A percentile compares a stretch with the other conserved stretches of the same genome.
These are phyloP conservation scores for Aphis gossypii DNA, from an alignment of 1,140 invertebrate species.

Conservation along the genomic window DNA sequence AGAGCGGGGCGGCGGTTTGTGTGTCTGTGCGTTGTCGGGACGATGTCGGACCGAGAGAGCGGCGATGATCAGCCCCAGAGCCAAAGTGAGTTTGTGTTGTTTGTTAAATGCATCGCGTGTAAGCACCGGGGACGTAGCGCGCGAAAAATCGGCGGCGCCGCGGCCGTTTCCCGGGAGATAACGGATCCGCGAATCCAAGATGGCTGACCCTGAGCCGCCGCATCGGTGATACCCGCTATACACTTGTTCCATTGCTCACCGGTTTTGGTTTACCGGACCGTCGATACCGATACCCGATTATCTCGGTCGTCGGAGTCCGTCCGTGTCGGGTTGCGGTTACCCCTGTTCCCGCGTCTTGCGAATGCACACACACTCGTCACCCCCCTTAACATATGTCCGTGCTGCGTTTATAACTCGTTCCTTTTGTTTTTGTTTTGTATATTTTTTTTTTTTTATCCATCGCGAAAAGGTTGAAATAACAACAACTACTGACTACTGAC, in stretches of 20 bases:
- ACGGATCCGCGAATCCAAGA: constrained; percentile 46
- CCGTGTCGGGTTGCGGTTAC: not conserved
- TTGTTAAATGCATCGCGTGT: not conserved
- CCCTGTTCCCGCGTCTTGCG: not conserved
- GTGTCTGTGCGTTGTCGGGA: constrained; percentile 61
- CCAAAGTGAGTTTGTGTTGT: constrained; percentile 64
- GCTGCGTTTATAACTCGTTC: not conserved
- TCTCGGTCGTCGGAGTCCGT: not conserved
- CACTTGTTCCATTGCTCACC: not conserved
- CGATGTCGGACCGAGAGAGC: constrained; percentile 67
- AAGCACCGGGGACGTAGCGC: not conserved
- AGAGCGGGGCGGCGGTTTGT: constrained; percentile 42
- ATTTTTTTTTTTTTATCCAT: not conserved
- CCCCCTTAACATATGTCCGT: not conserved
- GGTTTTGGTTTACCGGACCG: not conserved
- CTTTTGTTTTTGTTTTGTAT: not conserved
- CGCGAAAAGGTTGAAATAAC: not conserved
- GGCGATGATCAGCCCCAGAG: constrained; percentile 66
- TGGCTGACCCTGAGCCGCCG: constrained; percentile 30
- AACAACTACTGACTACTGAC: not conserved
- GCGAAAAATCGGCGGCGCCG: not conserved
- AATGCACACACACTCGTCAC: not conserved
- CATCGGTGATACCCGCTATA: not conserved
- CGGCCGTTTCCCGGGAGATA: constrained; percentile 1
- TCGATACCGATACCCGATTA: not conserved